Evolutionary conservation across 1,140 invertebrate genomes (phyloP).

Genomic region (Drosophila ficusphila): DNA sequence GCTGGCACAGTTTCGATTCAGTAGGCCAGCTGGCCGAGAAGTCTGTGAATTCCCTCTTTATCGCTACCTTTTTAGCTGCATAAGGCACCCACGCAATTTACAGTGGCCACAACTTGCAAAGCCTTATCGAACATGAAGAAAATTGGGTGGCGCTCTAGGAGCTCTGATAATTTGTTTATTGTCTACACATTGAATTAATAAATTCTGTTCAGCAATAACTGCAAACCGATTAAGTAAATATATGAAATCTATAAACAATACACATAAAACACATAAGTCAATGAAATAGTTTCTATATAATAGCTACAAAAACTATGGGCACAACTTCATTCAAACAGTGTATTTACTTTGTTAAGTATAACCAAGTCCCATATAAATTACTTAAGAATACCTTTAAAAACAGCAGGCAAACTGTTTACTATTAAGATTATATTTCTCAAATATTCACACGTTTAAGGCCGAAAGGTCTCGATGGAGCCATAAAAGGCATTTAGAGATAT

Average conservation of each 20-base stretch:
- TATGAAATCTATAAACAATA: too few species aligned
- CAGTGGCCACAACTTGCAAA: slow-evolving; percentile 32
- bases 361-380: too few species aligned
- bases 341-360: too few species aligned
- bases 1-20: slow-evolving; percentile 41
- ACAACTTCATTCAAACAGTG: too few species aligned
- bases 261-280: not conserved
- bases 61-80: slow-evolving; percentile 25
- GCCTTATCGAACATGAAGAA: slow-evolving; percentile 39
- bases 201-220: too few species aligned
- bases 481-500: slow-evolving; percentile 49
- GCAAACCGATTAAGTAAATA: too few species aligned
- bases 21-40: slow-evolving; percentile 38
- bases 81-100: slow-evolving; percentile 45
- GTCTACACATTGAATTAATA: slow-evolving; percentile 35
- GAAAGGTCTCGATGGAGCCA: slow-evolving; percentile 31
- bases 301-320: too few species aligned
- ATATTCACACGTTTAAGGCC: slow-evolving; percentile 65
- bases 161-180: slow-evolving; percentile 61
- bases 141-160: slow-evolving; percentile 21
- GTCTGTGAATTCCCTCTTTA: slow-evolving; percentile 39
- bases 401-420: slow-evolving; percentile 60
- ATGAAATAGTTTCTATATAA: too few species aligned
- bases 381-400: too few species aligned
- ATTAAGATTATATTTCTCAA: slow-evolving; percentile 35